phyloP scores from a whole-genome alignment of 2,888 invertebrate species.

The Cephus sareptanus region DNA sequence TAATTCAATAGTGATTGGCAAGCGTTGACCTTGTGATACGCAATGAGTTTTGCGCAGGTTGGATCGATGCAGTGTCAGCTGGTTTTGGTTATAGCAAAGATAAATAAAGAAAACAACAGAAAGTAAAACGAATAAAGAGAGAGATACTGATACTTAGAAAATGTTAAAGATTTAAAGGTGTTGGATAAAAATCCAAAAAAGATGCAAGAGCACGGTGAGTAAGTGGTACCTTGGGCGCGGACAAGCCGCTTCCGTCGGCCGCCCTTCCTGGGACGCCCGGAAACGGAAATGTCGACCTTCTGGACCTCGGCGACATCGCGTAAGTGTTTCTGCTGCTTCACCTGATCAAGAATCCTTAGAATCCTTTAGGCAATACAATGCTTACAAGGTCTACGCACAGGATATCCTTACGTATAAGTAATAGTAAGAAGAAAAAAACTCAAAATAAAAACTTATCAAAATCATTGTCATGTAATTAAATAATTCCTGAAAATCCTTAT shows the following conservation, averaged over 20 bases:
- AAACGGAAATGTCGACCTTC: conserved; percentile 42
- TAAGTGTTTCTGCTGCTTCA: conserved; percentile 57
- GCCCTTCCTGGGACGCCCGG: conserved; percentile 44
- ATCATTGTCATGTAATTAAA: not conserved
- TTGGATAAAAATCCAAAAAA: conserved; percentile 10
- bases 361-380: not conserved
- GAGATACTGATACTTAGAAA: not conserved
- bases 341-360: conserved; percentile 40
- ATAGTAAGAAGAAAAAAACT: not conserved
- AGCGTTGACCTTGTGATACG: not conserved
- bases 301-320: conserved; percentile 44
- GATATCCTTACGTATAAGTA: not conserved
- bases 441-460: not conserved
- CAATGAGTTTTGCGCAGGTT: not conserved
- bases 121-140: not conserved
- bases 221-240: conserved; percentile 53
- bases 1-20: not conserved
- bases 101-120: conserved; percentile 6
- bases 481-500: not conserved
- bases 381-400: not conserved
- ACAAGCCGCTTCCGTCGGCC: conserved; percentile 44
- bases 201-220: conserved; percentile 24
- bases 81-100: not conserved
- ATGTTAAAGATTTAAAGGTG: not conserved
- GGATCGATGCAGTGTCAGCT: not conserved